Evolutionary conservation across 2,888 invertebrate genomes (phyloP).

Genomic region (Autographa gamma): DNA sequence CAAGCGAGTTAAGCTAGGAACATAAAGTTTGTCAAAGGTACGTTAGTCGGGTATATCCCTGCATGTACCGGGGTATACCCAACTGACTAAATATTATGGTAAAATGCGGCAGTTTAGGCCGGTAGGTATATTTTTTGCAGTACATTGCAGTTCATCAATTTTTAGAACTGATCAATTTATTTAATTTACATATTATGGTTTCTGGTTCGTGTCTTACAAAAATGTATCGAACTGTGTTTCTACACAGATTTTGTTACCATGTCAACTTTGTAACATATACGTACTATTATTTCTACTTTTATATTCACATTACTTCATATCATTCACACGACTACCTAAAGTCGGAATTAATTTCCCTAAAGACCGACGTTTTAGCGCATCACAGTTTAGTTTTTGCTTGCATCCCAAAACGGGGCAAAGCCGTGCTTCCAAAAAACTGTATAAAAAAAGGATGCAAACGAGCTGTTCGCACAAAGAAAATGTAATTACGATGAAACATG

Average conservation of each 20-base stretch:
- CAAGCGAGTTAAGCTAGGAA: constrained; percentile 31
- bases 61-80: constrained; percentile 10
- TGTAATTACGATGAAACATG: constrained; percentile 68
- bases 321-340: not conserved
- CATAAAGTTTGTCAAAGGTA: constrained; percentile 14
- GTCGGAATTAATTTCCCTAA: constrained; percentile 12
- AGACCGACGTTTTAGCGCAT: constrained; percentile 17
- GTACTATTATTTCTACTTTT: too few relatives aligned
- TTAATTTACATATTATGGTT: too few relatives aligned
- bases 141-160: not conserved
- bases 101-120: not conserved
- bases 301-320: too few relatives aligned
- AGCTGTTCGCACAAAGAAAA: constrained; percentile 64
- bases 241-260: too few relatives aligned
- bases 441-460: constrained; percentile 43
- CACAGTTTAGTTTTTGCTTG: constrained; percentile 32
- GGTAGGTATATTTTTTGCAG: not conserved
- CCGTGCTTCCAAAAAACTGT: constrained; percentile 42
- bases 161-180: not conserved
- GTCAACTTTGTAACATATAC: too few relatives aligned
- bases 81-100: not conserved
- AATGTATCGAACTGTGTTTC: too few relatives aligned
- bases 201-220: too few relatives aligned
- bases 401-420: constrained; percentile 36
- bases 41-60: constrained; percentile 8